Percentiles rank a stretch among this genome's conserved stretches.
Conservation (phyloP, 2,113 vertebrate species). For the Zosterops lateralis region DNA sequence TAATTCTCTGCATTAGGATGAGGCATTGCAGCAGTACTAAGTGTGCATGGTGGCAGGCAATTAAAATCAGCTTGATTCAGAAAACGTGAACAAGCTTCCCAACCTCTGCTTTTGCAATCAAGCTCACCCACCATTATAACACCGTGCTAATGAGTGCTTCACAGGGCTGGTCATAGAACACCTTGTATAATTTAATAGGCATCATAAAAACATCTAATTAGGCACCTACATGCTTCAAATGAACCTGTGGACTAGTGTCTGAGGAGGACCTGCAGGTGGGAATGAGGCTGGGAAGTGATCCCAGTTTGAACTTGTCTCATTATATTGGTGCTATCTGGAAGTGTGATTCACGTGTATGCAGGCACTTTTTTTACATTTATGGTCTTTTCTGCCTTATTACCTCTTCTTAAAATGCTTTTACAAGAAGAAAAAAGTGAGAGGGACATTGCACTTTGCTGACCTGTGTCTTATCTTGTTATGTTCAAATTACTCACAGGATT, state of each 20-base stretch:
- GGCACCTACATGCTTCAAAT: not conserved
- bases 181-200: slow-evolving; percentile 29
- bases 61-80: slow-evolving; percentile 54
- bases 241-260: not conserved
- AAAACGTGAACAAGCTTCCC: not conserved
- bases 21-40: not conserved
- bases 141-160: slow-evolving; percentile 11
- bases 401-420: not conserved
- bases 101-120: slow-evolving; percentile 1
- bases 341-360: not conserved
- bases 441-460: not conserved
- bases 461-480: not conserved
- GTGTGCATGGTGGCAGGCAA: not conserved
- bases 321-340: not conserved
- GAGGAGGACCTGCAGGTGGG: not conserved
- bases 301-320: slow-evolving; percentile 15
- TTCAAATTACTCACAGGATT: not conserved
- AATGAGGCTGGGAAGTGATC: slow-evolving; percentile 12
- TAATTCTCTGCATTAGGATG: not conserved
- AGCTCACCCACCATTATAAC: not conserved
- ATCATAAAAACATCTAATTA: slow-evolving; percentile 36
- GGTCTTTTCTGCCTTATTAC: not conserved
- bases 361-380: not conserved
- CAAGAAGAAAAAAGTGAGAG: not conserved
- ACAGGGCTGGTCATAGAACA: not conserved